Base-by-base conservation (phyloP, 1,140 invertebrate species). In the Heliconius eleuchia region DNA sequence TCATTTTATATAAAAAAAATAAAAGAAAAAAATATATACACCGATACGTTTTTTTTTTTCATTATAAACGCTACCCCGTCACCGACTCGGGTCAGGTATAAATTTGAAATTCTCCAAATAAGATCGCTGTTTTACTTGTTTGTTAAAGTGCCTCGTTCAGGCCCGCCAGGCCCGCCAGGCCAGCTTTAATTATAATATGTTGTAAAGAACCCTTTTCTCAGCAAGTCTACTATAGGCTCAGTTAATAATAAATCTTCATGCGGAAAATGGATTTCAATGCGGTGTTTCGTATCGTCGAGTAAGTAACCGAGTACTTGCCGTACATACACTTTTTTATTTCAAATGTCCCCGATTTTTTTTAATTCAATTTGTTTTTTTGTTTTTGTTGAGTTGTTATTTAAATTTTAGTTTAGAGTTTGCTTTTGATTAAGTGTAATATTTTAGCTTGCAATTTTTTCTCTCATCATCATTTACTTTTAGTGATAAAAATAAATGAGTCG, bases 231-330 rank as follows among this genome's bases (percentile, higher is more conserved):
- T 11, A 13, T 46, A 46, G 55, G 71, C 27, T 66, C 77, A 55
- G 30, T 78, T 73, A 78, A 79, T 78, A 73, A 73, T 81, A 79
- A 74, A 79, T 74, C 66, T 79, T 74, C n/a, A 50, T 79, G 57
- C 42, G 73, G 78, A 74, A 79, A 76, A 79, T 73, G 30, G n/a
- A 74, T 74, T 79, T 79, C 46, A 37, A 74, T 74, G 73, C 55
- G 50, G 71, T 73, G 66, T 78, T 78, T 78, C 66, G 71, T 66
- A 78, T 16, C 55, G 50, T 66, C 60, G 60, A 66, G 60, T 23
- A 27, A 66, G 27, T 66, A 66, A 66, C 23, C 4, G n/a, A 66
- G 60, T 30, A 23, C 27, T 30, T 6, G 2, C 13, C 57, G 57
- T 60, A 19, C 16, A 18, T 52, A 66, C 27, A 13, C 23, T 66